phyloP scores from a whole-genome alignment of 2,888 invertebrate genomes.

The Escarpia spicata region DNA sequence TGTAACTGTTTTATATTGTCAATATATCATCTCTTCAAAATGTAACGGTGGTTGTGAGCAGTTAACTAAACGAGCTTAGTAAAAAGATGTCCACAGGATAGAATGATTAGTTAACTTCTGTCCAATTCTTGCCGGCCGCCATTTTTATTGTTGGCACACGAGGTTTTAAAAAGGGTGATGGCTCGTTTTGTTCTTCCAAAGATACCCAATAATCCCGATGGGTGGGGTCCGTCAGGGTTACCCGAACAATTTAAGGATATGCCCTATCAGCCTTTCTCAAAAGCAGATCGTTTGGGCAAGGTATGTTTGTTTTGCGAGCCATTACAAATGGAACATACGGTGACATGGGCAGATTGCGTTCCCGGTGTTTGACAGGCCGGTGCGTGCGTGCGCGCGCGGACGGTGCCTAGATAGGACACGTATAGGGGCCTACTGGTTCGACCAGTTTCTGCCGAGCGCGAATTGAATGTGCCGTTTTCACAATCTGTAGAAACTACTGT shows the following conservation, averaged over 20 bases:
- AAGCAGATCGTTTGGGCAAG: constrained; percentile 97
- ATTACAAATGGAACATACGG: neutral
- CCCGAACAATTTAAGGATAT: constrained; percentile 94
- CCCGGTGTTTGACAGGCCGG: neutral
- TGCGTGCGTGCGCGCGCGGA: neutral
- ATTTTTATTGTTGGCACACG: constrained; percentile 19
- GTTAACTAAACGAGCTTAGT: neutral
- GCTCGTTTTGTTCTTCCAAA: constrained; percentile 61
- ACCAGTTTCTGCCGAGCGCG: no score
- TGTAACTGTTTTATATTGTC: no score
- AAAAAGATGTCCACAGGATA: neutral
- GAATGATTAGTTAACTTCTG: neutral
- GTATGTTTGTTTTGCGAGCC: constrained; percentile 67
- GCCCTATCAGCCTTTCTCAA: constrained; percentile 99
- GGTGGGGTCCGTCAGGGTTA: constrained; percentile 97
- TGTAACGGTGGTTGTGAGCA: no score
- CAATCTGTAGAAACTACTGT: no score
- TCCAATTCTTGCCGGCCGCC: constrained; percentile 6
- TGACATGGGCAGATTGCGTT: neutral
- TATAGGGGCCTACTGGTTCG: neutral
- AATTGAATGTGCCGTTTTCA: no score
- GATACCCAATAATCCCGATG: constrained; percentile 75
- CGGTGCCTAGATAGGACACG: neutral
- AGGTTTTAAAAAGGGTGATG: constrained; percentile 42
- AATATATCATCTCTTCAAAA: no score